Conservation (phyloP, 2,113 vertebrate species). For the Seriola quinqueradiata region DNA sequence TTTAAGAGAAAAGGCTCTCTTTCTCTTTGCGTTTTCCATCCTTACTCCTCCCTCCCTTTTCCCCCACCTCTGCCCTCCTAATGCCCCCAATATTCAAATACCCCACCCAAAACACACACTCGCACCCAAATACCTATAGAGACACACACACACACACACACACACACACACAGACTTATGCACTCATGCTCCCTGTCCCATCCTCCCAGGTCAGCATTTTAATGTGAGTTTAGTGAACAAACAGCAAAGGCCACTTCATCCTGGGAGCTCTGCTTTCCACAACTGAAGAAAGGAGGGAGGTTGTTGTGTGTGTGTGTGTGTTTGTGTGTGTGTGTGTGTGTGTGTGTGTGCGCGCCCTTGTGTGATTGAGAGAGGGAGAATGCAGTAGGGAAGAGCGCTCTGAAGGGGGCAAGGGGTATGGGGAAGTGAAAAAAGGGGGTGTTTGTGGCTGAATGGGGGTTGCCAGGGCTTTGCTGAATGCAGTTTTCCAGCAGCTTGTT, state of each 20-base stretch:
- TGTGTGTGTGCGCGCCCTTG: constrained; percentile 53
- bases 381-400: constrained; percentile 43
- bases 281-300: constrained; percentile 50
- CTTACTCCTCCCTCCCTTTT: neutral
- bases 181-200: constrained; percentile 22
- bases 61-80: constrained; percentile 44
- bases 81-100: constrained; percentile 66
- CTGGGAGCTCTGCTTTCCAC: constrained; percentile 38
- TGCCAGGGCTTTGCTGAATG: constrained; percentile 78
- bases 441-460: constrained; percentile 79
- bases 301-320: constrained; percentile 48
- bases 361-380: constrained; percentile 43
- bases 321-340: constrained; percentile 54
- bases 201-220: constrained; percentile 64
- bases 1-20: neutral
- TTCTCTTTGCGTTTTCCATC: neutral
- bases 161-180: constrained; percentile 31
- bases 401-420: constrained; percentile 54
- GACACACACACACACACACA: constrained; percentile 47
- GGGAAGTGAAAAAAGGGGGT: constrained; percentile 47
- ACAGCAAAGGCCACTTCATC: constrained; percentile 66
- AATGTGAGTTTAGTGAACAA: constrained; percentile 73
- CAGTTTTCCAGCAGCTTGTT: constrained; percentile 74
- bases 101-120: constrained; percentile 66
- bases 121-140: constrained; percentile 52